Percentiles rank a stretch among this genome's conserved stretches.
These are phyloP conservation scores for Philereme transversata DNA, from an alignment of 2,888 invertebrate species.

Conservation along the genomic window DNA sequence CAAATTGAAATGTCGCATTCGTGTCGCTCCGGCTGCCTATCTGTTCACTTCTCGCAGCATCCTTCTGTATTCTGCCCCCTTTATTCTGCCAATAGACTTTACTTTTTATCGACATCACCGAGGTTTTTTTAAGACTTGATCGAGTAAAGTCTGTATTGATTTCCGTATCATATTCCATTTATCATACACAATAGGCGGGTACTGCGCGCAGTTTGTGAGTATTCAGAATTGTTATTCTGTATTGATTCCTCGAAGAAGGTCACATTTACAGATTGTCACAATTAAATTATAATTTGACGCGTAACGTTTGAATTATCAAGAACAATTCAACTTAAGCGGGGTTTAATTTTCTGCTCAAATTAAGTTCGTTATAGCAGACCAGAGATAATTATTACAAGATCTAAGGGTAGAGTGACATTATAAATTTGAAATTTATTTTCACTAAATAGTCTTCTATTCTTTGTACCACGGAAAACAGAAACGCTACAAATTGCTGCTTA, in stretches of 20 bases:
- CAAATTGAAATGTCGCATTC: constrained; percentile 83
- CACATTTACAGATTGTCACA: constrained; percentile 36
- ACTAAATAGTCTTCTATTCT: constrained; percentile 63
- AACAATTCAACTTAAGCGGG: constrained; percentile 59
- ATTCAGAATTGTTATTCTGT: constrained; percentile 25
- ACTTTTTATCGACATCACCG: constrained; percentile 69
- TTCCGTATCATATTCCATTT: constrained; percentile 34
- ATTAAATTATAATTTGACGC: constrained; percentile 50
- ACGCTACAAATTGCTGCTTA: constrained; percentile 74
- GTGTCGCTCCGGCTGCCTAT: constrained; percentile 75
- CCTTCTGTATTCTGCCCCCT: constrained; percentile 69
- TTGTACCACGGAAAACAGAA: constrained; percentile 66
- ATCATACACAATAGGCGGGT: constrained; percentile 13
- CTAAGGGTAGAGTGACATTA: constrained; percentile 74
- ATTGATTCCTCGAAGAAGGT: constrained; percentile 28
- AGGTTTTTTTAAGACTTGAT: constrained; percentile 51
- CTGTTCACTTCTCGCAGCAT: constrained; percentile 60
- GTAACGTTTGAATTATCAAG: constrained; percentile 53
- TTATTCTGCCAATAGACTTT: constrained; percentile 72
- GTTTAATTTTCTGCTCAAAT: constrained; percentile 71
- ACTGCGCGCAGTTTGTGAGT: constrained; percentile 2
- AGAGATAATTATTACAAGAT: constrained; percentile 77
- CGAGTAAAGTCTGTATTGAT: constrained; percentile 42
- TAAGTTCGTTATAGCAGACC: constrained; percentile 74
- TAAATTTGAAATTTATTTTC: constrained; percentile 77